phyloP scores from a whole-genome alignment of 2,113 vertebrate species.

The Epinephelus cyanopodus region DNA sequence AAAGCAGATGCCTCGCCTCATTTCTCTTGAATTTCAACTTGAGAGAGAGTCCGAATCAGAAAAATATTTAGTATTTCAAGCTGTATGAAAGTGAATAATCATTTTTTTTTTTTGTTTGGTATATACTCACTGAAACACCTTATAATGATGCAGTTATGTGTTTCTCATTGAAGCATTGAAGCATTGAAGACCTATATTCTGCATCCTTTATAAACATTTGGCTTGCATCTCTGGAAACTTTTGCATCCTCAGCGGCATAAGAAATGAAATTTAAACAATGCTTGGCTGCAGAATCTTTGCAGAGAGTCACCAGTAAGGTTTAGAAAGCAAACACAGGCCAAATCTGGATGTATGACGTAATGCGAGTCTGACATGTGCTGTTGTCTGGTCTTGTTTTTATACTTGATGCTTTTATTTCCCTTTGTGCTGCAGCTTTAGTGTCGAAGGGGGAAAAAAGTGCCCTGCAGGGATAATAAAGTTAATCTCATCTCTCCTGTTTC shows the following conservation, averaged over 20 bases:
- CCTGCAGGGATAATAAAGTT: conserved; percentile 14
- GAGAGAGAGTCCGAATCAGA: not conserved
- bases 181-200: too few species aligned
- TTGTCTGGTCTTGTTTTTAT: conserved; percentile 19
- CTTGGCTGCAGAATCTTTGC: not conserved
- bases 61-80: not conserved
- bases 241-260: not conserved
- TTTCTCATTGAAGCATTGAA: too few species aligned
- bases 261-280: not conserved
- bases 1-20: conserved; percentile 1
- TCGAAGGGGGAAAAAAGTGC: not conserved
- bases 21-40: not conserved
- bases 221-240: not conserved
- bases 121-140: not conserved
- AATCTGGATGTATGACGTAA: conserved; percentile 11
- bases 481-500: conserved; percentile 13
- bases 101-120: not conserved
- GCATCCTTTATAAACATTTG: not conserved
- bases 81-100: not conserved
- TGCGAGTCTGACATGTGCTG: not conserved
- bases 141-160: not conserved
- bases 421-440: conserved; percentile 15
- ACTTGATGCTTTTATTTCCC: conserved; percentile 7
- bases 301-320: not conserved
- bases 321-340: conserved; percentile 7